Percentiles rank a stretch among this genome's conserved stretches.
Evolutionary conservation across 2,797 vertebrate genomes (phyloP).

Genomic region (Characodon lateralis): DNA sequence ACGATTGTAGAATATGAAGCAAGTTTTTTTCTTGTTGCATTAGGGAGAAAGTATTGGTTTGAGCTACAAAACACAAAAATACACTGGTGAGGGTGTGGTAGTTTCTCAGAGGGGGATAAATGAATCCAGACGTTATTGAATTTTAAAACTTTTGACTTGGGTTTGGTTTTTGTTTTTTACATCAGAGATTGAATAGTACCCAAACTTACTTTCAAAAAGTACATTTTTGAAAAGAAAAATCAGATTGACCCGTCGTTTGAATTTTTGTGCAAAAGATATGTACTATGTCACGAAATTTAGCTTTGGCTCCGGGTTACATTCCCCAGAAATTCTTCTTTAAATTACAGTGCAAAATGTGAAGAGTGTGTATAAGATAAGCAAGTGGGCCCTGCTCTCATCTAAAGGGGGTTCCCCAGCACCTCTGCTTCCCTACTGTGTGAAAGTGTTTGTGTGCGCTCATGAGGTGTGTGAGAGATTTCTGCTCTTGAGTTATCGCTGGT

Average conservation of each 20-base stretch:
- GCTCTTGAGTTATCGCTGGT: conserved; percentile 66
- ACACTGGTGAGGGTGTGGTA: conserved; percentile 71
- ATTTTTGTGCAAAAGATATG: conserved; percentile 5
- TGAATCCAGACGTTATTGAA: conserved; percentile 36
- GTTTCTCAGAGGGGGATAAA: conserved; percentile 45
- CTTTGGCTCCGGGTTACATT: conserved; percentile 13
- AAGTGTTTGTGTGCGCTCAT: conserved; percentile 21
- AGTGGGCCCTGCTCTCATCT: conserved; percentile 37
- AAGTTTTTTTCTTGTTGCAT: conserved; percentile 69
- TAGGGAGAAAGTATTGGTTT: conserved; percentile 77
- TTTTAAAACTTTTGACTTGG: conserved; percentile 24
- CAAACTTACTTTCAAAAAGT: background rate
- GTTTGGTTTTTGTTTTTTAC: background rate
- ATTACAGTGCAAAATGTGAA: conserved; percentile 30
- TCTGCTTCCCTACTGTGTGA: conserved; percentile 47
- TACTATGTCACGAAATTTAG: background rate
- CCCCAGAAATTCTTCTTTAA: conserved; percentile 21
- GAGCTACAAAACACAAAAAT: conserved; percentile 76
- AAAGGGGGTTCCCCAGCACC: conserved; percentile 59
- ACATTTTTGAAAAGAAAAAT: background rate
- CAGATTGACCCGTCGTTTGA: background rate
- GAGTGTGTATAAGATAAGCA: conserved; percentile 52
- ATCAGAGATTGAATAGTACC: background rate
- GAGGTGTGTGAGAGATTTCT: conserved; percentile 36
- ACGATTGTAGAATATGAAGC: conserved; percentile 80